Conservation (phyloP, 2,888 invertebrate genomes). For the Amphimallon solstitiale region DNA sequence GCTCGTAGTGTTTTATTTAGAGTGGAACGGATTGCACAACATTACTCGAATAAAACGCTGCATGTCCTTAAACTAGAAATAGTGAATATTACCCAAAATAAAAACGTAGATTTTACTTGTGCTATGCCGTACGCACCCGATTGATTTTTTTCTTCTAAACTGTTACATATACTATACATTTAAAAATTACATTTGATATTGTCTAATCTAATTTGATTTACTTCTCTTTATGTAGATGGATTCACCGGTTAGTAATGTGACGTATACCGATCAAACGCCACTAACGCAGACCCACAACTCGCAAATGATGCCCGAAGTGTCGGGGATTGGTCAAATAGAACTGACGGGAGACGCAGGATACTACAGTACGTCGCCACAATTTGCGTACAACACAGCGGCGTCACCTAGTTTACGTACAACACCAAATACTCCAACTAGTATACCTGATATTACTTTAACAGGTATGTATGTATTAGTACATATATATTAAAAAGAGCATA, state of each 20-base stretch:
- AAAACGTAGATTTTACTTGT: conserved; percentile 8
- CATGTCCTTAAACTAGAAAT: not conserved
- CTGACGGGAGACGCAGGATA: conserved; percentile 65
- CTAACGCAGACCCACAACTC: conserved; percentile 49
- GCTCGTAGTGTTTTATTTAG: conserved; percentile 5
- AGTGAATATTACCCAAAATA: not conserved
- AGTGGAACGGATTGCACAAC: not conserved
- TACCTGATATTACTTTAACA: conserved; percentile 85
- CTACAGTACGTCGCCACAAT: conserved; percentile 70
- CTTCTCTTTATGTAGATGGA: conserved; percentile 61
- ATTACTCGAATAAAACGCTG: conserved; percentile 4
- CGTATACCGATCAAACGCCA: conserved; percentile 54
- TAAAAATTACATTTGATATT: conserved; percentile 5
- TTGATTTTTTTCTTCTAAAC: not conserved
- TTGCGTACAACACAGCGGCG: conserved; percentile 66
- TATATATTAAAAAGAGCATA: not conserved
- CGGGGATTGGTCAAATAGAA: conserved; percentile 52
- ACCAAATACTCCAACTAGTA: conserved; percentile 81
- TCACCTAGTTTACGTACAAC: conserved; percentile 63
- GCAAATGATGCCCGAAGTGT: conserved; percentile 53
- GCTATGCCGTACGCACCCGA: not conserved
- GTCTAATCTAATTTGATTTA: conserved; percentile 48
- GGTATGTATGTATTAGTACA: conserved; percentile 63
- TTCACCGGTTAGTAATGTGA: conserved; percentile 61
- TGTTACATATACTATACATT: not conserved